Base-by-base conservation (phyloP, 2,113 vertebrate genomes). In the Crypturellus undulatus region DNA sequence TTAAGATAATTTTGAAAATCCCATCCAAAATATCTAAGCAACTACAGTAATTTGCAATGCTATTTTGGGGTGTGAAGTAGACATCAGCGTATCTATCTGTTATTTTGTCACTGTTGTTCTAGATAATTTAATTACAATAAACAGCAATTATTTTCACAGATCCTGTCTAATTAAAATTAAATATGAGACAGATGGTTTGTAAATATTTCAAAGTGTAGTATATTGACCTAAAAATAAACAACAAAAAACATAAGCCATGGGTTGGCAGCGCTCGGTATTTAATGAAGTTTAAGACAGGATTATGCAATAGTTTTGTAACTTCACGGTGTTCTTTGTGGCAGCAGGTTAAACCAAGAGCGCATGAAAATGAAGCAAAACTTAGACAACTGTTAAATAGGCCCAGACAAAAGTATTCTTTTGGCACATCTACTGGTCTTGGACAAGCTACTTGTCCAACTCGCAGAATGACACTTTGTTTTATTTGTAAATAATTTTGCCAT, bases 151-250 rank as follows among this genome's bases (percentile, higher is more conserved):
- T 79, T 94, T 90, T 83, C 86, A 78, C 58, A 79, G 68, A 42
- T 62, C 84, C 3, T 4, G 72, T 54, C 56, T 77, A 65, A 83
- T 52, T 93, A 63, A 93, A 92, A 83, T 93, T 14, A 88, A 90
- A 80, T 60, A 65, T 0, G 1, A 93, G 25, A n/a, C 67, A 78
- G 52, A 40, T 10, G 62, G 38, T 85, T 76, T 64, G 70, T 58
- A 89, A 92, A 75, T 58, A 71, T 63, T 84, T 92, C 56, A 34
- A 79, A 71, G 32, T 42, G 38, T 30, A 60, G 18, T 34, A 78
- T 87, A 69, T 56, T 56, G 54, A 62, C 38, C n/a, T n/a, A 2
- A 49, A 49, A 49, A 19, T 49, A 49, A 49, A 49, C 49, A 49
- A 24, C 49, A 49, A 49, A 49, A 49, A 49, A 49, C 49, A 59